Evolutionary conservation across 2,797 vertebrate species (phyloP), one percentile per base, ranked within the genome.

Genomic region (Anguilla anguilla): DNA sequence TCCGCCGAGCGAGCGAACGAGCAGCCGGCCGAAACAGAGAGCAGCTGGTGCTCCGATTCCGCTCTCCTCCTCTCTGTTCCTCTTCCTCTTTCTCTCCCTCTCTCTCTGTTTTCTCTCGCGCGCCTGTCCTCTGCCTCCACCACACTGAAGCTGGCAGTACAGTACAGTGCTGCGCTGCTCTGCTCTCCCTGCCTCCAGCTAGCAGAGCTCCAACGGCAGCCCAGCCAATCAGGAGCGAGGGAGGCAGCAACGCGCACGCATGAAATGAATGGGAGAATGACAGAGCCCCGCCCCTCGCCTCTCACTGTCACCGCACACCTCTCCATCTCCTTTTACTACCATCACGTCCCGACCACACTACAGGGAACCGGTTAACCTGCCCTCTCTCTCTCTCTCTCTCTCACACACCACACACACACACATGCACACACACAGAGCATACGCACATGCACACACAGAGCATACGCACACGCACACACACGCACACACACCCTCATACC

Each of bases 231-330:
- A 89, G 87, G 90, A 28, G 81, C 92, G 87, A 89, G 91, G 92
- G 90, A 91, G 93, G 93, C 91, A 92, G 93, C 89, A 91, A 91
- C 83, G 93, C 88, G 96, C 97, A 96, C 96, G 93, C 95, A 97
- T 94, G 94, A 93, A 93, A 92, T 93, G 91, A 94, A 93, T 91
- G 89, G 87, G 94, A 90, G 91, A 89, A 90, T 31, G 31, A 85
- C 22, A 91, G 89, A 39, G 88, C 89, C 86, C 89, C 91, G 35
- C 92, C 91, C 86, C 74, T 28, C 15, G 9, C 17, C 7, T 15
- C 85, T 89, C 88, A 59, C 64, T 86, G 43, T 82, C 72, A 77
- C 25, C 4, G 53, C 46, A 46, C 28, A 72, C 55, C 55, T 69
- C 22, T 31, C 69, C 89, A 89, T 89, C 88, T 87, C 74, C 64